Evolutionary conservation across 1,140 invertebrate genomes (phyloP).

Genomic region (Drosophila ercepeae): DNA sequence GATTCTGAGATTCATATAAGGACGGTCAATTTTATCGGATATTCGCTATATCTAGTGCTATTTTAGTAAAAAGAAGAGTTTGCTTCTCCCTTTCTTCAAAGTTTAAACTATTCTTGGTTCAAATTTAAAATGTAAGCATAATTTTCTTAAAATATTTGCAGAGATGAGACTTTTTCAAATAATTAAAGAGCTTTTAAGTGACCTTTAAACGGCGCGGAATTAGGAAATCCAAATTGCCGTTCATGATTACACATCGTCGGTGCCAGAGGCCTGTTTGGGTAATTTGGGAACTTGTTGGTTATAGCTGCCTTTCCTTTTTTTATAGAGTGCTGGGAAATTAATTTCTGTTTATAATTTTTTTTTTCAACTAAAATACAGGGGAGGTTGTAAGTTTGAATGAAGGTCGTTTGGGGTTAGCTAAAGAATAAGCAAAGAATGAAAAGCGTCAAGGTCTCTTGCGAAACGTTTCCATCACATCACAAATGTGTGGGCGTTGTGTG

Average conservation of each 20-base stretch:
- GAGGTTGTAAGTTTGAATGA: not conserved
- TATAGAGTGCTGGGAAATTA: conserved; percentile 36
- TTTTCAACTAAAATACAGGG: not conserved
- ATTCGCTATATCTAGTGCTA: no score
- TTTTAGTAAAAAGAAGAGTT: no score
- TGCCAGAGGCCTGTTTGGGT: conserved; percentile 28
- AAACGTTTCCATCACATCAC: conserved; percentile 19
- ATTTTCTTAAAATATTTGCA: conserved; percentile 27
- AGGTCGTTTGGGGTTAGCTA: conserved; percentile 63
- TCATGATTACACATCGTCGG: conserved; percentile 25
- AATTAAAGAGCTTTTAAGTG: conserved; percentile 37
- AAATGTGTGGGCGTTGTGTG: conserved; percentile 25
- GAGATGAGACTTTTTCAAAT: conserved; percentile 17
- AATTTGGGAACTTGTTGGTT: conserved; percentile 51
- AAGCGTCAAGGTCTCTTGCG: conserved; percentile 17
- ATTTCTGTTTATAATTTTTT: not conserved
- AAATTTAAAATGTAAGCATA: no score
- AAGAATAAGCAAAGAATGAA: conserved; percentile 19
- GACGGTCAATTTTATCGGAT: no score
- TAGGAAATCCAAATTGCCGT: not conserved
- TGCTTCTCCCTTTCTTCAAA: no score
- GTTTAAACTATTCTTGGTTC: no score
- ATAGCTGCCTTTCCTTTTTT: conserved; percentile 8
- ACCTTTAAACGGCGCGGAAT: not conserved
- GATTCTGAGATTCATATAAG: no score